Conservation (phyloP, 2,888 invertebrate genomes). For the Watsonalla cultraria region DNA sequence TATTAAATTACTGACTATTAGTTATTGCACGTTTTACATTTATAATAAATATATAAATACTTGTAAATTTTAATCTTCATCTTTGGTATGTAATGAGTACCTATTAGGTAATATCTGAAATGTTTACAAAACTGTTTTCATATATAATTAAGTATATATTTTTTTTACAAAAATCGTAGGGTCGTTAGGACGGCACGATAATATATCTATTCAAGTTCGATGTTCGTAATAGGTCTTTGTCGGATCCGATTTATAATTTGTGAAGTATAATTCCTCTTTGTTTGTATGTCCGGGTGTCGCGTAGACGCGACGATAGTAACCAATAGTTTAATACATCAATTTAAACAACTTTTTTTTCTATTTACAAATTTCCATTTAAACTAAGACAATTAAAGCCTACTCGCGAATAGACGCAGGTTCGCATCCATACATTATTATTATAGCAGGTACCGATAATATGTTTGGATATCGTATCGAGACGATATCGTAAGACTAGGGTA, state of each 20-base stretch:
- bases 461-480: constrained; percentile 57
- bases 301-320: constrained; percentile 52
- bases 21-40: constrained; percentile 79
- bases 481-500: constrained; percentile 62
- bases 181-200: constrained; percentile 79
- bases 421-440: constrained; percentile 74
- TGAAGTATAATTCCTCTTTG: constrained; percentile 17
- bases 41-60: constrained; percentile 79
- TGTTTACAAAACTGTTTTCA: constrained; percentile 75
- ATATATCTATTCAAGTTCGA: constrained; percentile 76
- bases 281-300: constrained; percentile 23
- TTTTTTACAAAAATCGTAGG: constrained; percentile 78
- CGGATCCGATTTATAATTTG: constrained; percentile 43
- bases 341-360: constrained; percentile 60
- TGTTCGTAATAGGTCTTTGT: constrained; percentile 70
- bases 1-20: constrained; percentile 76
- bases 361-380: constrained; percentile 76
- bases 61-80: constrained; percentile 76
- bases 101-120: constrained; percentile 74
- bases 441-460: constrained; percentile 76
- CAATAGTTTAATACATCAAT: constrained; percentile 29
- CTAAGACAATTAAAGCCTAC: constrained; percentile 77
- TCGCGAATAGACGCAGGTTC: constrained; percentile 74
- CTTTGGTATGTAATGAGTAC: constrained; percentile 76
- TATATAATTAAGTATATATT: constrained; percentile 71